Percentiles rank a stretch among this genome's conserved stretches.
phyloP scores from a whole-genome alignment of 2,113 vertebrate species.

The Nycticryphes semicollaris region DNA sequence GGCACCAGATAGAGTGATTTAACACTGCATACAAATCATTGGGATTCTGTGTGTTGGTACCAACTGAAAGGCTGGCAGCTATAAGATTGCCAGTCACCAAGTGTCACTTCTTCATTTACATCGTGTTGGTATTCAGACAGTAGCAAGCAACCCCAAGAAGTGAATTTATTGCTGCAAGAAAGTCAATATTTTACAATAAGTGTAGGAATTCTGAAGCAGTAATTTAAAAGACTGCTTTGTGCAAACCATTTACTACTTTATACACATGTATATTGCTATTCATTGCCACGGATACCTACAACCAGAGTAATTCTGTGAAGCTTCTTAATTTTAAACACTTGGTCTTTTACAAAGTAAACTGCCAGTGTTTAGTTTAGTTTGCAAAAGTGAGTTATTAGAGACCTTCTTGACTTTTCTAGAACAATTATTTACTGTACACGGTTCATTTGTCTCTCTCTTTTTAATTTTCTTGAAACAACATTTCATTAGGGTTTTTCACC shows the following conservation, averaged over 20 bases:
- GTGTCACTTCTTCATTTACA: slow-evolving; percentile 63
- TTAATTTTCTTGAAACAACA: slow-evolving; percentile 41
- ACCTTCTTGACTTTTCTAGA: slow-evolving; percentile 21
- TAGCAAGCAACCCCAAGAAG: slow-evolving; percentile 44
- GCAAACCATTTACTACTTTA: slow-evolving; percentile 57
- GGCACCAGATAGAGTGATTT: slow-evolving; percentile 25
- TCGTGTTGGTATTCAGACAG: slow-evolving; percentile 65
- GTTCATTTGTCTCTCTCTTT: slow-evolving; percentile 5
- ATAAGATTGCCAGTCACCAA: slow-evolving; percentile 15
- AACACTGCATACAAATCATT: slow-evolving; percentile 51
- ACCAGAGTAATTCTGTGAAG: slow-evolving; percentile 2
- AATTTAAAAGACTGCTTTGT: slow-evolving; percentile 68
- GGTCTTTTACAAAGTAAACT: slow-evolving; percentile 40
- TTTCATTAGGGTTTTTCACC: slow-evolving; percentile 4
- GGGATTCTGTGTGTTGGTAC: not conserved
- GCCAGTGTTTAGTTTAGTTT: slow-evolving; percentile 19
- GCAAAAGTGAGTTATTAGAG: slow-evolving; percentile 50
- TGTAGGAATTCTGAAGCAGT: slow-evolving; percentile 50
- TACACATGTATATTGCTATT: slow-evolving; percentile 21
- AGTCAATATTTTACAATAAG: slow-evolving; percentile 78
- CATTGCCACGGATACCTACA: slow-evolving; percentile 40
- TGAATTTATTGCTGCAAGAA: slow-evolving; percentile 64
- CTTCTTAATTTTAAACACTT: slow-evolving; percentile 29
- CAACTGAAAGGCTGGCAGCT: slow-evolving; percentile 18
- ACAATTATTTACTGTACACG: slow-evolving; percentile 28